Percentiles rank a stretch among this genome's conserved stretches.
Conservation (phyloP, 2,888 invertebrate species). For the Drosophila stalkeri region DNA sequence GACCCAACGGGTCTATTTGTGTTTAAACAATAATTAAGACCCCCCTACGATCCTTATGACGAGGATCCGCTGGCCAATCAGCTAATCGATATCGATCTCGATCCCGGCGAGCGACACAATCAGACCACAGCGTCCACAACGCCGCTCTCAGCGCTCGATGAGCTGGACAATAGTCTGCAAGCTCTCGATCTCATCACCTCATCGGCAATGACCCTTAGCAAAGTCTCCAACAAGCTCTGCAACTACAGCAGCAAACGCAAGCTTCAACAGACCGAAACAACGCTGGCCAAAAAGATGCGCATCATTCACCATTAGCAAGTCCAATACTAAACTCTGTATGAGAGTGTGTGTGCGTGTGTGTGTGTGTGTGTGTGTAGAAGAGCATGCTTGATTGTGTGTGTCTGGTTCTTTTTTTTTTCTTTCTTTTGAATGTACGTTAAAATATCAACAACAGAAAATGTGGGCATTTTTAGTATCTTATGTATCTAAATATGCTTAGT, state of each 20-base stretch:
- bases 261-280: constrained; percentile 65
- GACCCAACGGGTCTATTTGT: constrained; percentile 87
- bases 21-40: constrained; percentile 85
- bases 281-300: constrained; percentile 68
- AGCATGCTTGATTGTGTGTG: neutral
- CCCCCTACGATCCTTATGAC: constrained; percentile 78
- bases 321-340: neutral
- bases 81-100: constrained; percentile 66
- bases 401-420: neutral
- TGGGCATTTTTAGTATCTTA: neutral
- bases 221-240: constrained; percentile 67
- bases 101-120: constrained; percentile 52
- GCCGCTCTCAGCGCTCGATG: constrained; percentile 68
- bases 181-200: constrained; percentile 69
- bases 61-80: constrained; percentile 78
- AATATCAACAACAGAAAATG: neutral
- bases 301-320: constrained; percentile 65
- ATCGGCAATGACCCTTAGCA: constrained; percentile 71
- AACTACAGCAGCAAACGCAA: constrained; percentile 73
- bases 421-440: neutral
- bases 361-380: neutral
- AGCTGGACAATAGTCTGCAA: constrained; percentile 67
- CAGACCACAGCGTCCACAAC: constrained; percentile 50
- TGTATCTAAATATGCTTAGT: neutral
- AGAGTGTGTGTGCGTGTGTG: neutral